Base-by-base conservation (phyloP, 2,113 vertebrate genomes). In the Oreochromis aureus region DNA sequence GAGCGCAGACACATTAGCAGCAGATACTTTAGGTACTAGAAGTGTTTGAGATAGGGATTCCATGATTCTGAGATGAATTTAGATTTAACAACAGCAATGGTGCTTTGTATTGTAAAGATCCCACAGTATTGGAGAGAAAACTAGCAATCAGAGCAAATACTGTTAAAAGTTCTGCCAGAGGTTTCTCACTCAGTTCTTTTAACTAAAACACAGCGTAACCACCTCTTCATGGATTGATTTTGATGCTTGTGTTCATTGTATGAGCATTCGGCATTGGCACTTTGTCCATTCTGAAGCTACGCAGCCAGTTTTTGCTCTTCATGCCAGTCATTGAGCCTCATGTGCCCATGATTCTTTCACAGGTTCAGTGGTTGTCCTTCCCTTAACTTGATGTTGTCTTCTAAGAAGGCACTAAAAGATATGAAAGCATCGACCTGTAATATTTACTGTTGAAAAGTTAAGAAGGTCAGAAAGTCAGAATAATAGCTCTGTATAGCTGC, bases 1-100 rank as follows among this genome's bases (percentile, higher is more conserved):
- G 30, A 18, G 59, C 0, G 1, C 30, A 41, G 12, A 1, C 7
- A 4, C 39, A 0, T 27, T 0, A 73, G 69, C 69, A 46, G 41
- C 22, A 46, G 19, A 44, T 44, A 9, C 5, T 1, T 44, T 27
- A 0, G 1, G 39, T 10, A 0, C 5, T 18, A 19, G 13, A 44
- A 6, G 5, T 24, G 66, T 71, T 71, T 44, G 22, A 73, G n/a
- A 32, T 1, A 0, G 18, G 9, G 0, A 32, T 16, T 34, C 27
- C 27, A 32, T 18, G 27, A 32, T 0, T 59, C 58, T 32, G 53
- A 53, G 51, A 18, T 0, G 0, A 59, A 0, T 63, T 19, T 10
- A 63, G 59, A 0, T 39, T 69, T 39, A 36, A 22, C 34, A 4
- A 19, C 63, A 41, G 11, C 63, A 13, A 13, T 13, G 11, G 19